Evolutionary conservation across 1,140 invertebrate species (phyloP).

Genomic region (Pseudomyrmex flavicornis): DNA sequence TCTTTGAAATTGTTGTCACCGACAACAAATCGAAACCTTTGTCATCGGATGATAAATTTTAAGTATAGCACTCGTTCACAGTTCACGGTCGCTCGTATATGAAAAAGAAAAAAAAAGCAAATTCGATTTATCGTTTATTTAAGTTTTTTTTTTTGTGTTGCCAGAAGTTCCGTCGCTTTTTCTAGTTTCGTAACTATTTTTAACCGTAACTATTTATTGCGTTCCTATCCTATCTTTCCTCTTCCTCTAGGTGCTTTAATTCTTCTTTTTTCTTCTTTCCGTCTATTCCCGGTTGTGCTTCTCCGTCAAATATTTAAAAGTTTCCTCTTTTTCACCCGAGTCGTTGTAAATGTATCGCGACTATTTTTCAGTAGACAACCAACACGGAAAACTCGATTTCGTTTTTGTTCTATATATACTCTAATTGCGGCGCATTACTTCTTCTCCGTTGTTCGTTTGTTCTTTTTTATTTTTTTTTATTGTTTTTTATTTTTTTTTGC

Average conservation of each 20-base stretch:
- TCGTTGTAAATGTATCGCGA: slow-evolving; percentile 51
- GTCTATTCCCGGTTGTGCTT: slow-evolving; percentile 32
- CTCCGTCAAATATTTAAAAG: slow-evolving; percentile 53
- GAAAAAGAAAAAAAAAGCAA: too few relatives aligned
- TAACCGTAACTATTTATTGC: neutral
- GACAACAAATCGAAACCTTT: too few relatives aligned
- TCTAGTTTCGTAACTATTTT: slow-evolving; percentile 9
- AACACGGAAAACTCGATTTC: slow-evolving; percentile 10
- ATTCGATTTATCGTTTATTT: neutral
- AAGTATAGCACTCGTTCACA: too few relatives aligned
- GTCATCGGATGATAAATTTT: too few relatives aligned
- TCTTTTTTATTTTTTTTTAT: too few relatives aligned
- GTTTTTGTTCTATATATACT: slow-evolving; percentile 7
- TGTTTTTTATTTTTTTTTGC: neutral
- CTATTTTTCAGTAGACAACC: slow-evolving; percentile 38
- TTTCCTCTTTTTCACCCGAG: slow-evolving; percentile 50
- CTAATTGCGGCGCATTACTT: neutral
- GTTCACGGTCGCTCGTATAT: too few relatives aligned
- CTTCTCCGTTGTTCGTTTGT: too few relatives aligned
- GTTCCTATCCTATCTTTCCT: neutral
- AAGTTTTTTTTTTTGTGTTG: neutral
- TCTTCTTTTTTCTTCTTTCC: slow-evolving; percentile 17
- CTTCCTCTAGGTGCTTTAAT: neutral
- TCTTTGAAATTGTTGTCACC: neutral
- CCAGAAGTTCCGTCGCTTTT: neutral